Conservation (phyloP, 2,797 vertebrate genomes). For the Platalea minor region DNA sequence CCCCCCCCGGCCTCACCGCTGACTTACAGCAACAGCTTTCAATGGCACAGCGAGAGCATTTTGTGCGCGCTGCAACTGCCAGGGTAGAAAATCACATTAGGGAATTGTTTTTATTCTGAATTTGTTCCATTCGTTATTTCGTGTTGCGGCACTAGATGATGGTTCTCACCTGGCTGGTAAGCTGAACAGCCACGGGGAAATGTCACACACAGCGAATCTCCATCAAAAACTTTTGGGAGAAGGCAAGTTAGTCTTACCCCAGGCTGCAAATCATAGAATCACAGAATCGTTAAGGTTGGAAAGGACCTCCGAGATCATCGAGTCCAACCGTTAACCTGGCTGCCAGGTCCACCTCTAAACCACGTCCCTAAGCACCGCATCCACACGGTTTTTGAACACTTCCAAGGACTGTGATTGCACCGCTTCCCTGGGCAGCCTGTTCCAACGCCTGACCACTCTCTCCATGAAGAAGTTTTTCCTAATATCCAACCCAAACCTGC, state of each 20-base stretch:
- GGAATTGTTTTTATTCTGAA: neutral
- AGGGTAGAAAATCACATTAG: rapidly evolving
- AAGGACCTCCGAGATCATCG: too few species aligned
- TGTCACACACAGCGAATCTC: rapidly evolving
- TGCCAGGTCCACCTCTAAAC: too few species aligned
- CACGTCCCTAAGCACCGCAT: too few species aligned
- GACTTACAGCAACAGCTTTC: neutral
- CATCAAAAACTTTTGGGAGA: neutral
- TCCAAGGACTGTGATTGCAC: too few species aligned
- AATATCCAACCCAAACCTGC: too few species aligned
- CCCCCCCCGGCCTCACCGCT: neutral
- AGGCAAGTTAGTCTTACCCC: neutral
- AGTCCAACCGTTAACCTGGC: too few species aligned
- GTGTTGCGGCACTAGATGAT: neutral
- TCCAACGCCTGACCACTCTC: too few species aligned
- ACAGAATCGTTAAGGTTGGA: too few species aligned
- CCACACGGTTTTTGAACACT: too few species aligned
- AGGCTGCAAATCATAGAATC: neutral
- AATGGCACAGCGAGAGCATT: rapidly evolving
- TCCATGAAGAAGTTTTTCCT: too few species aligned
- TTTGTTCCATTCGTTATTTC: rapidly evolving
- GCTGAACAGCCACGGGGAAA: neutral
- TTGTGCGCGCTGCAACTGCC: rapidly evolving
- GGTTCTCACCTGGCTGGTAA: neutral
- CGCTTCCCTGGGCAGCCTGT: too few species aligned